Conservation (phyloP, 2,888 invertebrate genomes). For the Kryphioiulus occultus region DNA sequence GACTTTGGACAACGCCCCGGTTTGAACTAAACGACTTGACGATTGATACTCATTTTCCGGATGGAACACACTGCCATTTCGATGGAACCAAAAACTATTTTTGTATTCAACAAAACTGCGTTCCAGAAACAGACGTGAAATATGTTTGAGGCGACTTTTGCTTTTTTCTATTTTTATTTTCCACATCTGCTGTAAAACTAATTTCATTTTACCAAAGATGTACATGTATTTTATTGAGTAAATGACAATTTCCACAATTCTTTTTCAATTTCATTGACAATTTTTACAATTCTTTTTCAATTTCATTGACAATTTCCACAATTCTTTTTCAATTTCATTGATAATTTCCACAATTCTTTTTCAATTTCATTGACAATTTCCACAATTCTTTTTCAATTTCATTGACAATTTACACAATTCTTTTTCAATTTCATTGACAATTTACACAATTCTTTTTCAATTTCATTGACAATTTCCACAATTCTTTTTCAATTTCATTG, state of each 20-base stretch:
- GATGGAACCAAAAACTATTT: slow-evolving; percentile 73
- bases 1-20: slow-evolving; percentile 77
- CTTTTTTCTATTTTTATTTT: background rate
- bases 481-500: background rate
- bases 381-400: background rate
- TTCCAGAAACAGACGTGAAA: slow-evolving; percentile 64
- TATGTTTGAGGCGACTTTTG: background rate
- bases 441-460: background rate
- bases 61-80: slow-evolving; percentile 81
- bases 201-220: background rate
- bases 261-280: too few species aligned
- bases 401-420: too few species aligned
- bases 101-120: slow-evolving; percentile 77
- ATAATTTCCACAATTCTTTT: too few species aligned
- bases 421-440: too few species aligned
- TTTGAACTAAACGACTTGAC: slow-evolving; percentile 75
- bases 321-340: background rate
- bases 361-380: background rate
- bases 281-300: too few species aligned
- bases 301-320: background rate
- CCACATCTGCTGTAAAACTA: background rate
- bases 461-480: background rate
- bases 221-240: background rate
- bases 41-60: slow-evolving; percentile 72
- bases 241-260: background rate